Percentiles rank a stretch among this genome's conserved stretches.
Conservation (phyloP, 2,888 invertebrate genomes). For the Heterodera filipjevi region DNA sequence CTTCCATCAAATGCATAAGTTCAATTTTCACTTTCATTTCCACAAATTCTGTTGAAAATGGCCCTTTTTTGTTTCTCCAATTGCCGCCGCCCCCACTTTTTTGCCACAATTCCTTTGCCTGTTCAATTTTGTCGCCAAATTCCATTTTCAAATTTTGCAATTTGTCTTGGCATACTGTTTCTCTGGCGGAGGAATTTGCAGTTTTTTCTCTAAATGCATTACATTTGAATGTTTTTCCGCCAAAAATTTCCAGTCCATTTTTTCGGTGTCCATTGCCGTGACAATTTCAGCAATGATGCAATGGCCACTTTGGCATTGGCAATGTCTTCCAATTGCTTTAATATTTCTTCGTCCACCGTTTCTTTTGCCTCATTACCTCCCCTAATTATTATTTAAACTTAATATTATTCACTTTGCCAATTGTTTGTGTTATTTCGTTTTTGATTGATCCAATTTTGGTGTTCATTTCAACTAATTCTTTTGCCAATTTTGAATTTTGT, state of each 20-base stretch:
- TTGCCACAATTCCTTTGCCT: background rate
- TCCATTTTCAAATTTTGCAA: background rate
- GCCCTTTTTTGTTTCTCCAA: background rate
- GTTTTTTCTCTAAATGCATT: background rate
- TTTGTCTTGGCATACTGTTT: background rate
- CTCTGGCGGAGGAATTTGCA: background rate
- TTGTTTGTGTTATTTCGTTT: too few species aligned
- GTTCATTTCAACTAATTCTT: too few species aligned
- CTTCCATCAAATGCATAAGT: background rate
- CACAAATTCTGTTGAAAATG: background rate
- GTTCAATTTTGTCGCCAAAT: background rate
- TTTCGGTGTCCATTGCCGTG: background rate
- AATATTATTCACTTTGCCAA: too few species aligned
- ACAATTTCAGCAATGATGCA: background rate
- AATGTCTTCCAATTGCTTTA: background rate
- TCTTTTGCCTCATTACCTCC: background rate
- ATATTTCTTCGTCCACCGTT: background rate
- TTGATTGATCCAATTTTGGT: too few species aligned
- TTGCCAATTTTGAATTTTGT: too few species aligned
- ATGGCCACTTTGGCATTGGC: background rate
- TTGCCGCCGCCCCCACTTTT: background rate
- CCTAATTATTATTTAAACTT: background rate
- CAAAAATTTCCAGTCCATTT: too few species aligned
- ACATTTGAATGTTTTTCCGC: background rate
- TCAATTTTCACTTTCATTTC: background rate